phyloP scores from a whole-genome alignment of 2,797 vertebrate species.

The Trachops cirrhosus region DNA sequence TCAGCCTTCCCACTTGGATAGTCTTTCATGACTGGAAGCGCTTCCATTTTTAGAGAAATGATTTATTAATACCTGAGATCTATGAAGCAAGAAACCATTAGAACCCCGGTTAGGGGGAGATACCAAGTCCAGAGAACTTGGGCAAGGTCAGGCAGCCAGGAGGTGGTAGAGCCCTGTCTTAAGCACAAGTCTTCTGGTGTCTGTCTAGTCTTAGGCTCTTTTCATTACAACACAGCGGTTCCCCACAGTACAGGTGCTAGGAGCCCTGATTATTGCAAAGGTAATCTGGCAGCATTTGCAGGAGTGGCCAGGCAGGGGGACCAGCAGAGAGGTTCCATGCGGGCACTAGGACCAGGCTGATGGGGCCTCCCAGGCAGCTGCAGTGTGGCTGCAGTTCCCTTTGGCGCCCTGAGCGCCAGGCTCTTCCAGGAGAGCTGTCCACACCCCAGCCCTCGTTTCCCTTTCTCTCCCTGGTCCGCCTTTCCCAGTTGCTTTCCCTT shows the following conservation, averaged over 20 bases:
- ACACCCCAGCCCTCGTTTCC: background rate
- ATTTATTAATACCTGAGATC: background rate
- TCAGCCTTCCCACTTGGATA: background rate
- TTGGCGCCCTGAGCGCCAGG: background rate
- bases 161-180: background rate
- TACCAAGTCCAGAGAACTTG: background rate
- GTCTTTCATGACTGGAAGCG: background rate
- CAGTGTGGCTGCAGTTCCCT: constrained; percentile 32
- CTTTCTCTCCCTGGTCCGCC: background rate
- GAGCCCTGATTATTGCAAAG: background rate
- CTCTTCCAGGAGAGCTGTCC: background rate
- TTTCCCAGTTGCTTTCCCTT: constrained; percentile 4
- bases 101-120: background rate
- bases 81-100: background rate
- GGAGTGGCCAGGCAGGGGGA: background rate
- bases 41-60: background rate
- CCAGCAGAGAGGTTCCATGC: background rate
- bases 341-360: constrained; percentile 65
- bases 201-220: background rate
- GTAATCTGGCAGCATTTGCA: background rate
- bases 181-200: background rate
- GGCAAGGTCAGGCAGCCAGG: constrained; percentile 48
- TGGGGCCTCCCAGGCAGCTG: background rate
- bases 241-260: background rate
- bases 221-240: background rate